Base-by-base conservation (phyloP, 2,888 invertebrate genomes). In the Pterostichus niger region DNA sequence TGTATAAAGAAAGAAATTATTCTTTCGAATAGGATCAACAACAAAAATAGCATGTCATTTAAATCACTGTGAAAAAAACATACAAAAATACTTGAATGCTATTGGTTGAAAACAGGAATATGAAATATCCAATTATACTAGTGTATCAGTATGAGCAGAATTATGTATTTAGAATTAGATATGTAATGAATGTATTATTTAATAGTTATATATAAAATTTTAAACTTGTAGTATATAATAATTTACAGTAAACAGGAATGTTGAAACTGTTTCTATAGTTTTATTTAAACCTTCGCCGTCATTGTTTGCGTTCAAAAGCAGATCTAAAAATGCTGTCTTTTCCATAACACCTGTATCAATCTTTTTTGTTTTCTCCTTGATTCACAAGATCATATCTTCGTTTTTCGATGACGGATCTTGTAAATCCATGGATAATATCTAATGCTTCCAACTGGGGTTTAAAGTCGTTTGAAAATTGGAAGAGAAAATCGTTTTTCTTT, bases 241-340 rank as follows among this genome's bases (percentile, higher is more conserved):
- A 71, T 52, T 49, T 52, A 75, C 75, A n/a, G 54, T 54, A 52
- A 75, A 75, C 54, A 75, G 52, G 54, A 75, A 75, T 13, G 49
- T 75, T 31, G 52, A 24, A n/a, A 75, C 75, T 33, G 52, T 54
- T 54, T 75, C 52, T 52, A 75, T 24, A n/a, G 54, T 75, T 33
- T 75, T 54, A 6, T 11, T 54, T 10, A 75, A 31, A 31, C 24
- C 11, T 35, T 31, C 52, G 6, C 33, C 75, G 9, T 46, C 73
- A 73, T 15, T 31, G 24, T 73, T 13, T 52, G 24, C 49, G 24
- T 24, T 49, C 9, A 10, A 77, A 13, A 56, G 40, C 5, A 77
- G 15, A 11, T 75, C 54, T n/a, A 75, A 35, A 15, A 56, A 54
- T 9, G 77, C 56, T 54, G 59, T 59, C 35, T 56, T 77, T 13